These are phyloP conservation scores for Struthidea cinerea DNA, from an alignment of 2,113 vertebrate genomes.

Conservation along the genomic window DNA sequence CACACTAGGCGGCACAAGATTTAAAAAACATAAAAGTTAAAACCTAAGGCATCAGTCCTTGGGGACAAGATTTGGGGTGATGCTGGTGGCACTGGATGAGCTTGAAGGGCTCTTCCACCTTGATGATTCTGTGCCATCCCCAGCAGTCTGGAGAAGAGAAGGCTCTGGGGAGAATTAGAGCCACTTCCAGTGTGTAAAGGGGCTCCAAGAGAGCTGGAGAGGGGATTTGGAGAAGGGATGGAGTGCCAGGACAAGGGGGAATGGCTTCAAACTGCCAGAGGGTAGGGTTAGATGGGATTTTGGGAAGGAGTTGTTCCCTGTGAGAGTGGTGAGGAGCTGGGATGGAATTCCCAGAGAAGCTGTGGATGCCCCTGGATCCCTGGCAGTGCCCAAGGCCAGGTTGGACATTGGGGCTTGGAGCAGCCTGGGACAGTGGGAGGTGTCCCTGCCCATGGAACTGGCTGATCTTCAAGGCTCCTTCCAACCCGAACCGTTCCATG, in stretches of 20 bases:
- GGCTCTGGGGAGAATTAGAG: not conserved
- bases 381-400: not conserved
- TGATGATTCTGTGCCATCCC: not conserved
- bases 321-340: accelerated
- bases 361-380: too few relatives aligned
- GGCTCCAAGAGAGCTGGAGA: not conserved
- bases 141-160: not conserved
- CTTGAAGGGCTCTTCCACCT: accelerated
- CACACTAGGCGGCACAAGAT: too few relatives aligned
- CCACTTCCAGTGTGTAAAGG: accelerated
- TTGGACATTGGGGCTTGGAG: not conserved
- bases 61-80: not conserved
- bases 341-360: not conserved
- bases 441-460: not conserved
- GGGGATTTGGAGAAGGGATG: accelerated
- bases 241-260: accelerated
- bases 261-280: not conserved
- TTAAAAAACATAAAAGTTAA: too few relatives aligned
- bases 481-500: not conserved
- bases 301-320: not conserved
- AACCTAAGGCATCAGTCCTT: not conserved
- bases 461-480: not conserved
- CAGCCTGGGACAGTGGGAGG: not conserved
- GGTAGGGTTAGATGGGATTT: accelerated
- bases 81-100: not conserved